These are phyloP conservation scores for Archips xylosteana DNA, from an alignment of 2,888 invertebrate genomes.

Conservation along the genomic window DNA sequence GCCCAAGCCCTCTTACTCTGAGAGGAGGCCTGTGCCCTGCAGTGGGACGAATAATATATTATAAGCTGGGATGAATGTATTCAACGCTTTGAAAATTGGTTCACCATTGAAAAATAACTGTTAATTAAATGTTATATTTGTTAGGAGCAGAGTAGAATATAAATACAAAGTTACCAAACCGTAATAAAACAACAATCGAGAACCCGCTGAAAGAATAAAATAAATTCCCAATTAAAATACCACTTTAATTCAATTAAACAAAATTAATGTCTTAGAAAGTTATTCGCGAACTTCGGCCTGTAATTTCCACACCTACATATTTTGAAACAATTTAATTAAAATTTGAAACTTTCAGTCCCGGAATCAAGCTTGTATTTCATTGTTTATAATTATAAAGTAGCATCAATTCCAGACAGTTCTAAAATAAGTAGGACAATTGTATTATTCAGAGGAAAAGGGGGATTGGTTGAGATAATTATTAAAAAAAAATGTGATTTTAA, in stretches of 20 bases:
- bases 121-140: too few species aligned
- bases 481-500: too few species aligned
- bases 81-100: too few species aligned
- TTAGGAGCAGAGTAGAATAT: too few species aligned
- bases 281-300: conserved; percentile 4
- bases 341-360: conserved; percentile 18
- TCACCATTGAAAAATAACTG: too few species aligned
- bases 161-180: too few species aligned
- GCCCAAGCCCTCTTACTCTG: too few species aligned
- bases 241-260: conserved; percentile 18
- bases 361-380: conserved; percentile 25
- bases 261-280: conserved; percentile 14
- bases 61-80: too few species aligned
- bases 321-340: conserved; percentile 32
- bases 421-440: not conserved
- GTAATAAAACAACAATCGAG: too few species aligned
- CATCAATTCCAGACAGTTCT: not conserved
- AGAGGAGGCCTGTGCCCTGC: too few species aligned
- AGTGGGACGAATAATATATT: too few species aligned
- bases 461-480: not conserved
- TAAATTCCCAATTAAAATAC: conserved; percentile 10
- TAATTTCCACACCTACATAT: conserved; percentile 27
- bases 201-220: conserved; percentile 1
- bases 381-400: conserved; percentile 11
- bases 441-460: not conserved